Evolutionary conservation across 2,113 vertebrate species (phyloP).

Genomic region (Lepidothrix coronata): DNA sequence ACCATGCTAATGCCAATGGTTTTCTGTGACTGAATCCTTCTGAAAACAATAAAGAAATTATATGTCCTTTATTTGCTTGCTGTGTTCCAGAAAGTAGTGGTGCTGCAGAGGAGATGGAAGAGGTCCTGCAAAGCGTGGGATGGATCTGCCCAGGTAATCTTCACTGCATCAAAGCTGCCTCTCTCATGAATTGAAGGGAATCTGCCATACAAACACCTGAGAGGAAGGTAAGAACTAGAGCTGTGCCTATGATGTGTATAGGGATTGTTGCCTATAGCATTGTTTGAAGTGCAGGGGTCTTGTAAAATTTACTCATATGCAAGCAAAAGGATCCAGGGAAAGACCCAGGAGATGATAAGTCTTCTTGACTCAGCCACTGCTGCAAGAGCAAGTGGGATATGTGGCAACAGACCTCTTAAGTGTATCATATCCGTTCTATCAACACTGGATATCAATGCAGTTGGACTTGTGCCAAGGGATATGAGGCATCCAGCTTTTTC

Average conservation of each 20-base stretch:
- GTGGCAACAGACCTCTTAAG: neutral
- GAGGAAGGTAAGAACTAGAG: neutral
- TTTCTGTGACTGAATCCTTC: neutral
- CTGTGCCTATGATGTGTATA: neutral
- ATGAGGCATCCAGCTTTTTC: neutral
- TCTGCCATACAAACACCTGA: neutral
- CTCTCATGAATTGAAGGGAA: neutral
- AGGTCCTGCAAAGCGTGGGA: neutral
- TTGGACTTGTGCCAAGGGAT: neutral
- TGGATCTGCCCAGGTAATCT: neutral
- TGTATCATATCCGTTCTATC: neutral
- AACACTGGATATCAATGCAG: neutral
- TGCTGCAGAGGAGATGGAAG: neutral
- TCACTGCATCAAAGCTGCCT: neutral
- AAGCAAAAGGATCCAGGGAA: neutral
- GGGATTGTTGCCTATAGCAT: neutral
- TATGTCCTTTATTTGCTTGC: neutral
- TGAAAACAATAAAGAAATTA: neutral
- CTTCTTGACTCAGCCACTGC: neutral
- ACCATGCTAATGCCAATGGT: neutral
- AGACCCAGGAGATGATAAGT: neutral
- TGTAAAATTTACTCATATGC: neutral
- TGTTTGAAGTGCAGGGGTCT: neutral
- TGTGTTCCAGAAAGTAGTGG: neutral
- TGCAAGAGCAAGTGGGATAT: neutral